These are phyloP conservation scores for Helleia helle DNA, from an alignment of 2,888 invertebrate species.

Conservation along the genomic window DNA sequence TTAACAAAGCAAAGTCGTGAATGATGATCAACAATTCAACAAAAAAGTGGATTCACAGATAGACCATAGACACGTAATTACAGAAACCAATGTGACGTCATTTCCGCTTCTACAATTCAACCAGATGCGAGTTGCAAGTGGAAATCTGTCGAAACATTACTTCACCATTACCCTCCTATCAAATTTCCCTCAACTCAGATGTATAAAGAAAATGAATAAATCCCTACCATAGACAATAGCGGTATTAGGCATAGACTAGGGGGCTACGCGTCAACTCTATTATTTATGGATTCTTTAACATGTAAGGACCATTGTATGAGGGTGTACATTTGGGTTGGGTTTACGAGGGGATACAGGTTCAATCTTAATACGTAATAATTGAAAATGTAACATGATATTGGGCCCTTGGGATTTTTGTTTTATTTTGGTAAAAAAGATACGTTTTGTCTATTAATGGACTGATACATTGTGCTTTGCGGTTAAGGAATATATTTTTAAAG, in stretches of 20 bases:
- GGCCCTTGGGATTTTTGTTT: constrained; percentile 3
- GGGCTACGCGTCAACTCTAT: constrained; percentile 69
- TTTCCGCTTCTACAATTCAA: constrained; percentile 7
- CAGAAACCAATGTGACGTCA: no score
- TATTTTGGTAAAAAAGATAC: no score
- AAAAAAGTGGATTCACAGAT: no score
- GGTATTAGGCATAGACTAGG: constrained; percentile 27
- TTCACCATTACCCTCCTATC: constrained; percentile 31
- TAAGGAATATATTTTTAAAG: no score
- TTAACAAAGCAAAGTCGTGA: no score
- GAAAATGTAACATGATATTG: constrained; percentile 9
- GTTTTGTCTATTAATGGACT: no score
- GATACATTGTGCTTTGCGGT: constrained; percentile 1
- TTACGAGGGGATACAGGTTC: constrained; percentile 20
- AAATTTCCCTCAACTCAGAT: constrained; percentile 34
- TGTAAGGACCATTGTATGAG: constrained; percentile 58
- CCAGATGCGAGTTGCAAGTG: constrained; percentile 9
- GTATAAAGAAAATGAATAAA: constrained; percentile 69
- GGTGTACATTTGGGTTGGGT: constrained; percentile 34
- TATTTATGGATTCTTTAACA: constrained; percentile 75
- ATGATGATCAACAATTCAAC: no score
- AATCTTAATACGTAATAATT: constrained; percentile 14
- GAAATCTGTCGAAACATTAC: constrained; percentile 3
- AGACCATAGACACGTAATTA: no score
- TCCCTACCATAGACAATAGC: constrained; percentile 30